Base-by-base conservation (phyloP, 2,888 invertebrate species). In the Hoplodrina blanda region DNA sequence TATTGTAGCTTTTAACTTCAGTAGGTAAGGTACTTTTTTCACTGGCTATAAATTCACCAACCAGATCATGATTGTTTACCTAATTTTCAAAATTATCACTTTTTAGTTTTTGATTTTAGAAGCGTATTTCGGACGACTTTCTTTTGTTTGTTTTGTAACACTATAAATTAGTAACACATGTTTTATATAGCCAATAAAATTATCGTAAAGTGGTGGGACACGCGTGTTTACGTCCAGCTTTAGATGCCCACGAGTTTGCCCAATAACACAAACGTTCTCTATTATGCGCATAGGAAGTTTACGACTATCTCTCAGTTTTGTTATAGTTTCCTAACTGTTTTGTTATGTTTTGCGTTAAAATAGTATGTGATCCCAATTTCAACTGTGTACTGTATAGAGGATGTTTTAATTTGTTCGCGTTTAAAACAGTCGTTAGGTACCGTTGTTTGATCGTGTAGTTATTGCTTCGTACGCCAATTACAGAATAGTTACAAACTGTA, bases 161-260 rank as follows among this genome's bases (percentile, higher is more conserved):
- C 65, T 82, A 79, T 76, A 76, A 84, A 87, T 84, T 78, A 80
- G 78, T 64, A 81, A 75, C 80, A 83, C 82, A 77, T 87, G 82
- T 81, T 83, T 80, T 82, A 81, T 80, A 85, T 72, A 64, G 78
- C 76, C 71, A 78, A 82, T 88, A 87, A 88, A 87, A 85, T 85
- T 67, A 86, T 81, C 88, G 87, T 87, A 80, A 87, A 85, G 68
- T 62, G 54, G 60, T 71, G 59, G 70, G 74, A 73, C 59, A 73
- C 75, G 72, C 60, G 78, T 76, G 78, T 84, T 85, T 82, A 81
- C 60, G 79, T 76, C 57, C 57, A 71, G 75, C 73, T 83, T 80
- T 78, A 76, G 60, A 72, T 73, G 77, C 68, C 65, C 76, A 75
- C 73, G 63, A 82, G 71, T 83, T 81, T 72, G 66, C 66, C 73